A percentile compares a stretch with the other conserved stretches of the same genome.
These are phyloP conservation scores for Pollenia griseotomentosa DNA, from an alignment of 2,888 invertebrate species.

Conservation along the genomic window DNA sequence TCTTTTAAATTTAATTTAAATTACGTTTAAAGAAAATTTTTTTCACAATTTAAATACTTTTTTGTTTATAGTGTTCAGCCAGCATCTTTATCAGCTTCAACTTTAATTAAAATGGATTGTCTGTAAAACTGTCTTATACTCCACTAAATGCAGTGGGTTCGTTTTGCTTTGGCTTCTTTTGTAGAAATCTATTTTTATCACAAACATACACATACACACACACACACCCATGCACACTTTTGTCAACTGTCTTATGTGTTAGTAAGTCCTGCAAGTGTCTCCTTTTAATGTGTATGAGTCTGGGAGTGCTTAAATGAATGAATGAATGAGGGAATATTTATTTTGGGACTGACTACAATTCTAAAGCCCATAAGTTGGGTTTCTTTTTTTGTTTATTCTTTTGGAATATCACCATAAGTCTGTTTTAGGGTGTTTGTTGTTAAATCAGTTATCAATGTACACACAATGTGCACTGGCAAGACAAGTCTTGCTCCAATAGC, in stretches of 20 bases:
- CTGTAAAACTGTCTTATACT: conserved; percentile 49
- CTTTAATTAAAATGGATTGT: conserved; percentile 71
- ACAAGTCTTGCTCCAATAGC: conserved; percentile 7
- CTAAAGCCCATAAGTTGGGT: conserved; percentile 51
- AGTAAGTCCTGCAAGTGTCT: neutral
- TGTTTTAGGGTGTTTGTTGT: neutral
- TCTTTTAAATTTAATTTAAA: neutral
- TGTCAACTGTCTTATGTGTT: neutral
- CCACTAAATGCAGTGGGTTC: conserved; percentile 39
- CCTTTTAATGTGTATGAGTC: neutral
- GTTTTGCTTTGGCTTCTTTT: conserved; percentile 37
- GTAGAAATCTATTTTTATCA: conserved; percentile 6
- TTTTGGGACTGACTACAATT: conserved; percentile 37
- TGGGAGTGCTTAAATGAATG: conserved; percentile 13
- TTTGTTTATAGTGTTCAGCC: conserved; percentile 1
- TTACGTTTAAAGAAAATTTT: neutral
- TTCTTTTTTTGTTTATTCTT: conserved; percentile 22
- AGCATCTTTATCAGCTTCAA: conserved; percentile 41
- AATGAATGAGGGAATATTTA: conserved; percentile 42
- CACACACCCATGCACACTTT: neutral
- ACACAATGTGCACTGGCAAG: neutral
- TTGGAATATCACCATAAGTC: no score
- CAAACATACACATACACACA: neutral
- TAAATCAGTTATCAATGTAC: conserved; percentile 44
- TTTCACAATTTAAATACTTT: neutral